Evolutionary conservation across 2,888 invertebrate genomes (phyloP).

Genomic region (Laspeyria flexula): DNA sequence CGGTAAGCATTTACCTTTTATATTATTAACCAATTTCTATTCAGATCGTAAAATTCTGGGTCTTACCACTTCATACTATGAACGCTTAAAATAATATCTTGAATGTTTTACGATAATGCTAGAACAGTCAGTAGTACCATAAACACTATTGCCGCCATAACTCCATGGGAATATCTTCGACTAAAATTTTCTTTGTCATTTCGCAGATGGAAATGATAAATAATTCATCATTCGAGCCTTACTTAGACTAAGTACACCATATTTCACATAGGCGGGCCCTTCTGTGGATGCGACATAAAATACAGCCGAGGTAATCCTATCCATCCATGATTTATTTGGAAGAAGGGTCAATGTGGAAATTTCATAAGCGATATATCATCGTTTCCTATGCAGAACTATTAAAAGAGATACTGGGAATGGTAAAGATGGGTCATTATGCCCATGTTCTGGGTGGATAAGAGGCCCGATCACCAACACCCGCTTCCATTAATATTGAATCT

Average conservation of each 20-base stretch:
- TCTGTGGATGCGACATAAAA: constrained; percentile 81
- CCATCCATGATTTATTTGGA: constrained; percentile 80
- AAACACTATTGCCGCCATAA: constrained; percentile 52
- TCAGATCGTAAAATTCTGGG: no score
- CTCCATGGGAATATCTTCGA: constrained; percentile 51
- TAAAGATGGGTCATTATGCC: constrained; percentile 9
- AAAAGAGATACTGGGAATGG: constrained; percentile 42
- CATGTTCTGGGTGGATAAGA: no score
- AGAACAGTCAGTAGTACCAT: constrained; percentile 40
- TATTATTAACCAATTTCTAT: no score
- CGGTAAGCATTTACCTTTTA: no score
- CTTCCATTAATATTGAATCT: no score
- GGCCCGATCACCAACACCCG: no score
- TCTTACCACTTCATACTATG: background rate
- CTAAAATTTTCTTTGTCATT: constrained; percentile 67
- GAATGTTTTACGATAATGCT: constrained; percentile 42
- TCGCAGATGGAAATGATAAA: constrained; percentile 75
- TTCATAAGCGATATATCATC: constrained; percentile 74
- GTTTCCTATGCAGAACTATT: constrained; percentile 65
- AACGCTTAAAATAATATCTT: constrained; percentile 13
- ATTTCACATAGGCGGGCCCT: constrained; percentile 76
- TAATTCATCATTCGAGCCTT: constrained; percentile 81
- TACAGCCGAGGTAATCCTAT: constrained; percentile 81
- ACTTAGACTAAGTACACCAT: constrained; percentile 82
- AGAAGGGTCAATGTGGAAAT: constrained; percentile 79